Base-by-base conservation (phyloP, 2,888 invertebrate genomes). In the Coelinius sp. region DNA sequence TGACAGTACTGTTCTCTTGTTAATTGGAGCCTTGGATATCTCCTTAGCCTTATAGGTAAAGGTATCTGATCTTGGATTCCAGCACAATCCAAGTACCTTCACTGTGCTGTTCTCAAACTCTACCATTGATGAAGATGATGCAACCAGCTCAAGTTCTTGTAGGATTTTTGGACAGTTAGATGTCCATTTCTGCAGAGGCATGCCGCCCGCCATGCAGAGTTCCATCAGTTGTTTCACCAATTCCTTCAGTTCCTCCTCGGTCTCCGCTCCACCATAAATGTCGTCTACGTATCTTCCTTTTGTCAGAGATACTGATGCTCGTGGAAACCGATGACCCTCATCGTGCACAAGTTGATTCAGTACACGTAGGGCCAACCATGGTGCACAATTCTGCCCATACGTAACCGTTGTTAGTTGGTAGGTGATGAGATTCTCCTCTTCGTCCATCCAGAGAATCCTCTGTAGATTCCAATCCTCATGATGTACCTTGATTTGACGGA, bases 391-490 rank as follows among this genome's bases (percentile, higher is more conserved):
- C 2, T 63, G 38, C 0, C 75, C 71, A 20, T 74, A 73, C 1
- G 71, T 76, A 0, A 76, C 74, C 0, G 76, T 75, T 0, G 69
- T 65, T 5, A 73, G 72, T 5, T 71, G 70, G 4, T 53, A 73
- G 0, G 27, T n/a, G 1, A 14, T 17, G 44, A 46, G 38, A 10
- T 38, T 38, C 5, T 38, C 10, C 5, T 6, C 38, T 38, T 62
- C 62, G 25, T 73, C 67, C 1, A 66, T 25, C 67, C 70, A 73
- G 5, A 70, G n/a, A 12, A 67, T 63, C 0, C 70, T 41, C 14
- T 70, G 68, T 1, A 66, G 62, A n/a, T 73, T 53, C 63, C 52
- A 66, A 24, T 70, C 70, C 12, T 62, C 62, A 0, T 46, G 17
- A 12, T 70, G 70, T 3, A 73, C 65, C 25, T 49, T 66, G 14